phyloP scores from a whole-genome alignment of 2,797 vertebrate genomes.

The Sarcophilus harrisii region DNA sequence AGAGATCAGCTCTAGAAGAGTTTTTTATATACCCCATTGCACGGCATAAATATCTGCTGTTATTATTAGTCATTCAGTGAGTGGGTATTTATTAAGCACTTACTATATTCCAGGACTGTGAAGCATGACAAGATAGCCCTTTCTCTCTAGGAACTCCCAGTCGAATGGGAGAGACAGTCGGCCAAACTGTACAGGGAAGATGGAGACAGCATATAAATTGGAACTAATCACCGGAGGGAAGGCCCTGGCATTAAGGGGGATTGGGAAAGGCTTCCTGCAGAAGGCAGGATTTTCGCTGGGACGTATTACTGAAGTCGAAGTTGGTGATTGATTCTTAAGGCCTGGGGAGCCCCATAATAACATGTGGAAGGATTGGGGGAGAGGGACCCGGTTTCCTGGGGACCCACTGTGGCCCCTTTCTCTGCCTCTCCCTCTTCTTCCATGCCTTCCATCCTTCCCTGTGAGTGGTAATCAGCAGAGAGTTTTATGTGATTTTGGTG shows the following conservation, averaged over 20 bases:
- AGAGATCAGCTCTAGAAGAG: neutral
- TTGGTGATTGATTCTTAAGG: neutral
- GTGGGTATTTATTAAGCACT: neutral
- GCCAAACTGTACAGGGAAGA: neutral
- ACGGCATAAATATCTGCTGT: neutral
- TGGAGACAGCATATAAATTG: neutral
- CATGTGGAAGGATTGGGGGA: neutral
- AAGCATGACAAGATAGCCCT: neutral
- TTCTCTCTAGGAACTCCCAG: neutral
- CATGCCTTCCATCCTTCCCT: neutral
- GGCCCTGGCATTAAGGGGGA: neutral
- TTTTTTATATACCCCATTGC: neutral
- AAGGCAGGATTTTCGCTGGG: neutral
- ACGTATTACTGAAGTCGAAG: neutral
- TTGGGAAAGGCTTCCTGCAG: neutral
- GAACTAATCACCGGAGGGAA: neutral
- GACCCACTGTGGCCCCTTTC: neutral
- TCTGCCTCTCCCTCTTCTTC: neutral
- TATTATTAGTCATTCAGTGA: neutral
- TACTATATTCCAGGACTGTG: neutral
- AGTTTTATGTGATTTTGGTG: constrained; percentile 46
- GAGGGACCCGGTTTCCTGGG: neutral
- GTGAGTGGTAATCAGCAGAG: neutral
- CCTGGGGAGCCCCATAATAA: neutral
- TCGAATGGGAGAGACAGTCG: neutral